These are phyloP conservation scores for Xenops minutus DNA, from an alignment of 2,797 vertebrate genomes.

Conservation along the genomic window DNA sequence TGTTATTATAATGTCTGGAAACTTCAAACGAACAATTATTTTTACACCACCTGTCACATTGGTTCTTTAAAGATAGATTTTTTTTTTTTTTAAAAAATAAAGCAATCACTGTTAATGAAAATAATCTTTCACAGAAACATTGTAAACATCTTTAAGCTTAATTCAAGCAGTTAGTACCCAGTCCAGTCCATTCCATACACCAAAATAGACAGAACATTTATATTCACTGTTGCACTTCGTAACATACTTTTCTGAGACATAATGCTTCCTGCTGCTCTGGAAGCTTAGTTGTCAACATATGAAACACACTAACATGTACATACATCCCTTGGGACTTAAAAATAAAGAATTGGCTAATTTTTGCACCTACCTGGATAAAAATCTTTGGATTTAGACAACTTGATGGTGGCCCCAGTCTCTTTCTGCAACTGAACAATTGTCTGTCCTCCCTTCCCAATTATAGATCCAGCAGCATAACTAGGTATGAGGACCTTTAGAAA, in stretches of 20 bases:
- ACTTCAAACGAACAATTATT: slow-evolving; percentile 69
- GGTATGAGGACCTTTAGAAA: slow-evolving; percentile 90
- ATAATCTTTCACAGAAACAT: background rate
- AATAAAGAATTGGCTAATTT: slow-evolving; percentile 64
- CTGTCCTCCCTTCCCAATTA: slow-evolving; percentile 89
- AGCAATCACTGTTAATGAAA: background rate
- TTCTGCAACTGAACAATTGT: slow-evolving; percentile 89
- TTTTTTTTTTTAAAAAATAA: background rate
- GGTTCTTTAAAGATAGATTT: slow-evolving; percentile 31
- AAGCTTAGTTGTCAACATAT: slow-evolving; percentile 17
- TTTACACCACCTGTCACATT: slow-evolving; percentile 64
- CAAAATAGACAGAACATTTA: slow-evolving; percentile 18
- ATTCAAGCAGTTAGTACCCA: background rate
- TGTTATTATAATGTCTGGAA: slow-evolving; percentile 74
- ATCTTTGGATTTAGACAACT: slow-evolving; percentile 90
- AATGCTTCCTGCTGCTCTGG: slow-evolving; percentile 1
- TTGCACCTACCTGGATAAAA: slow-evolving; percentile 86
- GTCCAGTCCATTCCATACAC: background rate
- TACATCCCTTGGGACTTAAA: slow-evolving; percentile 47
- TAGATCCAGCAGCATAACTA: slow-evolving; percentile 90
- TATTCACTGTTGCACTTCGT: slow-evolving; percentile 21
- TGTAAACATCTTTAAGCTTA: background rate
- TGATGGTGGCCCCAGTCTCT: slow-evolving; percentile 88
- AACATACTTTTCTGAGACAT: slow-evolving; percentile 25
- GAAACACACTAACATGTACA: slow-evolving; percentile 29